Evolutionary conservation across 1,140 invertebrate genomes (phyloP), one percentile per base, ranked within the genome.

Genomic region (Ceratina japonica): DNA sequence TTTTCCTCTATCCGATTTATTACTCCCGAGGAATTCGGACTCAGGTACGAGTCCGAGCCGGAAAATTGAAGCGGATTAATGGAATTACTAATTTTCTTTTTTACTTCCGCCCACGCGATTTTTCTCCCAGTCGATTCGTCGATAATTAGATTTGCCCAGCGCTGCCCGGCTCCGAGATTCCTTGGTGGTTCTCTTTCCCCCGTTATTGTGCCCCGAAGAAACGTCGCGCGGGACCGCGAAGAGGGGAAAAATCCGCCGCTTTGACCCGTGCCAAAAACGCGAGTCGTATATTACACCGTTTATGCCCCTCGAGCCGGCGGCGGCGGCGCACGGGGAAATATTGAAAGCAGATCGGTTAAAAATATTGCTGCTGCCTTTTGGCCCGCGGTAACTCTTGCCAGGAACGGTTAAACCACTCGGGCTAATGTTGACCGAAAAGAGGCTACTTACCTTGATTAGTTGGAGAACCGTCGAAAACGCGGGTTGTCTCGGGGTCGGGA

Each of bases 11-110:
- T 54, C 61, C 52, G 51, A 58, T 66, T 58, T 22, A n/a, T 56
- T 68, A 56, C 44, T 58, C 31, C 16, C 31, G 12, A 12, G 59
- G 54, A 70, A 70, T 49, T 44, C 37, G 10, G 37, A 70, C 51
- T 44, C 37, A 44, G 37, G 37, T 44, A 13, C 27, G 63, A n/a
- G 72, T 54, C 37, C 44, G 51, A 18, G 13, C 18, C 20, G n/a
- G 73, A 51, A 75, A 75, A 75, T 75, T 68, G 63, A 75, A 75
- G 31, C 63, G 18, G 64, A 75, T 75, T 75, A 75, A 75, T 75
- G 74, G 64, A 75, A 75, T 75, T 58, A 59, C 74, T 49, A 75
- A 75, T 68, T 75, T 75, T 10, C 10, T 44, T 44, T 44, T 44
- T 75, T 75, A 44, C 73, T 31, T 15, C 27, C 18, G n/a, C 65